phyloP scores from a whole-genome alignment of 2,888 invertebrate species.

The Lucinisca nassula region DNA sequence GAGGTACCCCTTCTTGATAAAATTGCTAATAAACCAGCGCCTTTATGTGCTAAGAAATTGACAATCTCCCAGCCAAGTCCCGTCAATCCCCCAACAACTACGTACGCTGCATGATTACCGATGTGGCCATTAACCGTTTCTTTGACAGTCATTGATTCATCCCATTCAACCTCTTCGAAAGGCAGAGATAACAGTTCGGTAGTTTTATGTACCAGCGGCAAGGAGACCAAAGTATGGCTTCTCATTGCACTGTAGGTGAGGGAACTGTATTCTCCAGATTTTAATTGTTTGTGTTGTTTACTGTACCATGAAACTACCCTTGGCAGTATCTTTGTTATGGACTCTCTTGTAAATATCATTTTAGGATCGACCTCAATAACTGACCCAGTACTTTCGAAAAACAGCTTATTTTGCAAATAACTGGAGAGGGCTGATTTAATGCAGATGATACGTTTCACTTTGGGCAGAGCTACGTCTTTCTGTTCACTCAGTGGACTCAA shows the following conservation, averaged over 20 bases:
- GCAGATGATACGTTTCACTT: background rate
- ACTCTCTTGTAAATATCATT: background rate
- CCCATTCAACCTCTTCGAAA: background rate
- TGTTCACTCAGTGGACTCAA: background rate
- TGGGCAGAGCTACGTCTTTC: background rate
- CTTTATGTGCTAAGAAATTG: constrained; percentile 55
- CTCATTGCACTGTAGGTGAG: background rate
- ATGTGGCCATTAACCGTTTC: background rate
- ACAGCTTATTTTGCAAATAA: background rate
- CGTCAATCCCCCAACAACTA: constrained; percentile 74
- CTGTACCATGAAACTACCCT: background rate
- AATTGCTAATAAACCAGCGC: constrained; percentile 67
- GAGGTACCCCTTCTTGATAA: constrained; percentile 60
- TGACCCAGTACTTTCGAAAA: background rate
- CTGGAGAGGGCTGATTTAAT: background rate
- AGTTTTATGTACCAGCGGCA: background rate
- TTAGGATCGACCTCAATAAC: background rate
- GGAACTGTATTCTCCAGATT: background rate
- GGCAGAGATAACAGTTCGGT: background rate
- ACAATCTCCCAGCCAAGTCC: constrained; percentile 77
- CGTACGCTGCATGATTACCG: constrained; percentile 11
- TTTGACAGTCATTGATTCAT: background rate
- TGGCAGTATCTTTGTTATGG: background rate
- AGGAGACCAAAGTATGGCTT: background rate
- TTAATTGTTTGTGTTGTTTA: background rate